Evolutionary conservation across 1,140 invertebrate species (phyloP).

Genomic region (Nasonia longicornis): DNA sequence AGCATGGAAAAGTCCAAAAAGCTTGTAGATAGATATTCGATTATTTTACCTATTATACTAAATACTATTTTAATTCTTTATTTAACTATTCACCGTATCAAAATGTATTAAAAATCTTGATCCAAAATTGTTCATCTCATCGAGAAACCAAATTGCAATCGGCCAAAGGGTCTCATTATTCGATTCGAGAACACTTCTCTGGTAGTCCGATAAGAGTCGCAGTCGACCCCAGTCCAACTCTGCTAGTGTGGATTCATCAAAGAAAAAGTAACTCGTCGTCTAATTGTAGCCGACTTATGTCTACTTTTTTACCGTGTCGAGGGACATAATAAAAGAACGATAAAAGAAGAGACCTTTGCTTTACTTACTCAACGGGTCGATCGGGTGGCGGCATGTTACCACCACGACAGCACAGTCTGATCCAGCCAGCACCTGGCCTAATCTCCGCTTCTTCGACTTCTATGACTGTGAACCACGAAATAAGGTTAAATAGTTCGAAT

Average conservation of each 20-base stretch:
- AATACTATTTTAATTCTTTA: no score
- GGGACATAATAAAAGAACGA: not conserved
- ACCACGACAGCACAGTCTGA: conserved; percentile 56
- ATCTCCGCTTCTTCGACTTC: conserved; percentile 57
- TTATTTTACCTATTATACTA: no score
- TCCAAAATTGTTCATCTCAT: not conserved
- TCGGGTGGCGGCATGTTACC: conserved; percentile 55
- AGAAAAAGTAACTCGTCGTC: not conserved
- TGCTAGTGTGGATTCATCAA: no score
- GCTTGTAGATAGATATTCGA: not conserved
- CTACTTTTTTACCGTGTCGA: not conserved
- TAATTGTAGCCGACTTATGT: not conserved
- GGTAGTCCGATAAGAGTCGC: no score
- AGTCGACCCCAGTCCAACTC: no score
- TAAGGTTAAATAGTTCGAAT: not conserved
- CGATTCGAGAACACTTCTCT: not conserved
- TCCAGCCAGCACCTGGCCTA: conserved; percentile 52
- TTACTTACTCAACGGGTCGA: conserved; percentile 54
- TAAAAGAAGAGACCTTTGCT: not conserved
- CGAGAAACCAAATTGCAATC: no score
- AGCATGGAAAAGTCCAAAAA: not conserved
- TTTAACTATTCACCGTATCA: no score
- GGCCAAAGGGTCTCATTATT: not conserved
- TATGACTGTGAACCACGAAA: conserved; percentile 47
- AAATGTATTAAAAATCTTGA: not conserved